Conservation (phyloP, 2,888 invertebrate genomes). For the Hermaeophaga mercurialis region DNA sequence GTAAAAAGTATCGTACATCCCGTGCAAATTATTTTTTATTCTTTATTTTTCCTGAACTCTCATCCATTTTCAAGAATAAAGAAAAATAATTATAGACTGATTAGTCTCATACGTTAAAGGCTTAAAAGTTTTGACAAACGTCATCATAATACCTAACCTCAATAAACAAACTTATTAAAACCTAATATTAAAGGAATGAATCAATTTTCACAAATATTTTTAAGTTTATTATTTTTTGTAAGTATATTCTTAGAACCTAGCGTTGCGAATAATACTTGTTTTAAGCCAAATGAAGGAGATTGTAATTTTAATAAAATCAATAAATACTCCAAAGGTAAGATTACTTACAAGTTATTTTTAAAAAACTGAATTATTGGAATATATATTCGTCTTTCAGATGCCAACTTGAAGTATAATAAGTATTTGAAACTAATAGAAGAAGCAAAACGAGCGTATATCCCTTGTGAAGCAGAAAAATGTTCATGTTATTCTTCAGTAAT, state of each 20-base stretch:
- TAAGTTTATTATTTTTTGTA: conserved; percentile 12
- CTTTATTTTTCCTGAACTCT: no score
- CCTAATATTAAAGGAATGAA: conserved; percentile 13
- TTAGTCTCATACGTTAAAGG: no score
- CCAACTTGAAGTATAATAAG: conserved; percentile 56
- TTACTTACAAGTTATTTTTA: conserved; percentile 18
- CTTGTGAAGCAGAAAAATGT: conserved; percentile 66
- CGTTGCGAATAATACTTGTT: conserved; percentile 42
- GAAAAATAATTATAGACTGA: no score
- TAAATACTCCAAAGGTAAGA: conserved; percentile 51
- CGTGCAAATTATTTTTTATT: no score
- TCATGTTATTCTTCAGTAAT: conserved; percentile 70
- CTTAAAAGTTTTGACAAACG: no score
- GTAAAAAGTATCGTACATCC: no score
- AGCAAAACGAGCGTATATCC: conserved; percentile 60
- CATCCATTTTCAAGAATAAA: no score
- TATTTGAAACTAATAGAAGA: conserved; percentile 59
- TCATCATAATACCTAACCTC: no score
- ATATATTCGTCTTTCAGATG: conserved; percentile 57
- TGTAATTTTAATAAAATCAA: conserved; percentile 48
- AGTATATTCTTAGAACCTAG: not conserved
- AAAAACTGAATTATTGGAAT: conserved; percentile 30
- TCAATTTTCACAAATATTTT: not conserved
- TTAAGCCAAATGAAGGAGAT: conserved; percentile 38
- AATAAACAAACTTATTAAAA: conserved; percentile 3